These are phyloP conservation scores for Sarcophaga rosellei DNA, from an alignment of 2,888 invertebrate genomes.

Conservation along the genomic window DNA sequence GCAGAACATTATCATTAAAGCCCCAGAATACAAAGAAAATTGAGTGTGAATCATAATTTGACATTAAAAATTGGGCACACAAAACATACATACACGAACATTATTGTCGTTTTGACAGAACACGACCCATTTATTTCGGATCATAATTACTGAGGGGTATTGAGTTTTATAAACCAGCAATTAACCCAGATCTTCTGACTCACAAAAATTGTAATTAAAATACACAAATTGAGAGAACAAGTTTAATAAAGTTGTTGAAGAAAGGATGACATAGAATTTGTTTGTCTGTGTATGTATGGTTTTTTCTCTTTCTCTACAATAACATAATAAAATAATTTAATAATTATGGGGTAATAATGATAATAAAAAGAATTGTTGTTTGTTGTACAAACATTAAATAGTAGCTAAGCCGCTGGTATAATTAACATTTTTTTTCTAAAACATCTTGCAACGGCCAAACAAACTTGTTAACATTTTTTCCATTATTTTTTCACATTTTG, in stretches of 20 bases:
- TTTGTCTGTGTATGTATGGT: no score
- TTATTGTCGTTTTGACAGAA: not conserved
- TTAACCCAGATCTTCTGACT: constrained; percentile 55
- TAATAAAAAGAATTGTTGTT: not conserved
- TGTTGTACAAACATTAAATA: not conserved
- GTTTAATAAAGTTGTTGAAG: constrained; percentile 11
- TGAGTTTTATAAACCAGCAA: constrained; percentile 48
- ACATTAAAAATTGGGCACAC: not conserved
- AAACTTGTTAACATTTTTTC: not conserved
- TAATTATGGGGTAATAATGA: constrained; percentile 31
- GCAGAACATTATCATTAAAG: not conserved
- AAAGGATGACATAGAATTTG: constrained; percentile 44
- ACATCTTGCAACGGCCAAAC: not conserved
- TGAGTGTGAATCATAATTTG: not conserved
- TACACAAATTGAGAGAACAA: constrained; percentile 38
- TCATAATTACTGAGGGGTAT: not conserved
- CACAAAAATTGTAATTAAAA: not conserved
- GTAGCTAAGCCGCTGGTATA: constrained; percentile 14
- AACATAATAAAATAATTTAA: constrained; percentile 13
- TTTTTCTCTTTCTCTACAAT: no score
- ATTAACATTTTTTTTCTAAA: constrained; percentile 22
- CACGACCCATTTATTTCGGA: not conserved
- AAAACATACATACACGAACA: not conserved
- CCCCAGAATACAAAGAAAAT: not conserved
- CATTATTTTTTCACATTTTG: not conserved